Evolutionary conservation across 1,140 invertebrate genomes (phyloP).

Genomic region (Drosophila ohnishii): DNA sequence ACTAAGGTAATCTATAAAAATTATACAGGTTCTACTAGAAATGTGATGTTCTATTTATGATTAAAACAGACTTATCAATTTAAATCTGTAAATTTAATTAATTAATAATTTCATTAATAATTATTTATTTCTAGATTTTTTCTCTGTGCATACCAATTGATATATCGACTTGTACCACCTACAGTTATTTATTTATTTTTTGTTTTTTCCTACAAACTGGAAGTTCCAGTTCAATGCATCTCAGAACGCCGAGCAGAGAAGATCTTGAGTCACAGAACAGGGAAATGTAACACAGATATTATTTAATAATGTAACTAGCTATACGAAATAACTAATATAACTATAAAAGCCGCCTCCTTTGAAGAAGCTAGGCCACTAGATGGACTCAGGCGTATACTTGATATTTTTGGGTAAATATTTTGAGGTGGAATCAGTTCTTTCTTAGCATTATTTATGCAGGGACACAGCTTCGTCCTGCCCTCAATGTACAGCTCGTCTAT

Average conservation of each 20-base stretch:
- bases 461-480: neutral
- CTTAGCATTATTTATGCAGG: neutral
- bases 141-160: slow-evolving; percentile 8
- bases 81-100: neutral
- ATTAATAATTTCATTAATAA: too few species aligned
- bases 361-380: too few species aligned
- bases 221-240: slow-evolving; percentile 47
- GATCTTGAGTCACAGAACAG: neutral
- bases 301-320: neutral
- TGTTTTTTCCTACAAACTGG: slow-evolving; percentile 13
- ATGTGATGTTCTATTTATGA: neutral
- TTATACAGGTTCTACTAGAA: neutral
- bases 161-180: slow-evolving; percentile 29
- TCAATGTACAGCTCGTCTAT: neutral
- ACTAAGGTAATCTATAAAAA: neutral
- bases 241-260: slow-evolving; percentile 22
- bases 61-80: neutral
- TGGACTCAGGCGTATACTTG: neutral
- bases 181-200: slow-evolving; percentile 49
- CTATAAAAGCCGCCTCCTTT: neutral
- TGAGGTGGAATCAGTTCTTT: neutral
- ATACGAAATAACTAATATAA: neutral
- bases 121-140: neutral
- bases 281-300: neutral
- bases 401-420: neutral